Conservation (phyloP, 1,140 invertebrate species). For the Procambarus clarkii region DNA sequence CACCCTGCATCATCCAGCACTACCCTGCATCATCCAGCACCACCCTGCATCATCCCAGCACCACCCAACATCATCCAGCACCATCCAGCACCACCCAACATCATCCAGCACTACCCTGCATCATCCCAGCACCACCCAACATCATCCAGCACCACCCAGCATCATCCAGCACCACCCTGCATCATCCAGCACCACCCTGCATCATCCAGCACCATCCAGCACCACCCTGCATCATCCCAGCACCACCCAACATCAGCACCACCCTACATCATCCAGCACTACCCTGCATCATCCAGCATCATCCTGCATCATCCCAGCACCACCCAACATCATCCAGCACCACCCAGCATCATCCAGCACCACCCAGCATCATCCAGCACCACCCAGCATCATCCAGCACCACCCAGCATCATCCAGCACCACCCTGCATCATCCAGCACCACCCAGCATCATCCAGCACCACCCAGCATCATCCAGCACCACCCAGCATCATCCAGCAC, state of each 20-base stretch:
- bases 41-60: neutral
- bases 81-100: neutral
- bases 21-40: neutral
- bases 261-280: neutral
- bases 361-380: neutral
- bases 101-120: neutral
- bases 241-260: too few species aligned
- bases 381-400: neutral
- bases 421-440: neutral
- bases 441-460: neutral
- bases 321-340: neutral
- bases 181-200: neutral
- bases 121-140: neutral
- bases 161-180: neutral
- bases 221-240: neutral
- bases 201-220: slow-evolving; percentile 1
- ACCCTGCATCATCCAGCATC: neutral
- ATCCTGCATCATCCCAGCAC: neutral
- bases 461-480: neutral
- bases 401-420: neutral
- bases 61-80: neutral
- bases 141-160: neutral
- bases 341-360: neutral
- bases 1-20: neutral
- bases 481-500: neutral